These are phyloP conservation scores for Origma solitaria DNA, from an alignment of 2,113 vertebrate genomes.

Conservation along the genomic window DNA sequence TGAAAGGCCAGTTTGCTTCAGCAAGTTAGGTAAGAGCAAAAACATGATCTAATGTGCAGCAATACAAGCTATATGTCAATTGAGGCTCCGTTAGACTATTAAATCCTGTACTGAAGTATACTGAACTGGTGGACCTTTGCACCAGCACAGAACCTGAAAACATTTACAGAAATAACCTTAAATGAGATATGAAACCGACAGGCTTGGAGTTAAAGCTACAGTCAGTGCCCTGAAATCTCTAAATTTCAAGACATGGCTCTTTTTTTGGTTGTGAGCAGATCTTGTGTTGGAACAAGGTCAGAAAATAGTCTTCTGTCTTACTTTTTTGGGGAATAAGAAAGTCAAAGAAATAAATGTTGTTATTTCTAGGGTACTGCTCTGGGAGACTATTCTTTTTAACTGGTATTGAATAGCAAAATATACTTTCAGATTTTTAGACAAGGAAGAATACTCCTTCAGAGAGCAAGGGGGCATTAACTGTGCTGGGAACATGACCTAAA, in stretches of 20 bases:
- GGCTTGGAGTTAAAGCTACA: background rate
- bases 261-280: background rate
- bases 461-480: background rate
- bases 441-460: background rate
- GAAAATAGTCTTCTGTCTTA: background rate
- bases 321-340: background rate
- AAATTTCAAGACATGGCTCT: background rate
- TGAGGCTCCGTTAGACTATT: background rate
- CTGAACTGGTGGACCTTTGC: background rate
- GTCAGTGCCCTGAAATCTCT: background rate
- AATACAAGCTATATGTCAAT: fast-evolving
- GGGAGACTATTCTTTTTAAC: background rate
- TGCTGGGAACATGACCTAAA: background rate
- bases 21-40: background rate
- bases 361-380: background rate
- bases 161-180: background rate
- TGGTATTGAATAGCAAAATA: background rate
- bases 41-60: background rate
- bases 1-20: background rate
- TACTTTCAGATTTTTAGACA: background rate
- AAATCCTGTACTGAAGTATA: background rate
- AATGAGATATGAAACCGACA: background rate
- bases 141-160: background rate
- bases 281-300: background rate
- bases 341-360: background rate